phyloP scores from a whole-genome alignment of 2,113 vertebrate species.

The Daboia siamensis region DNA sequence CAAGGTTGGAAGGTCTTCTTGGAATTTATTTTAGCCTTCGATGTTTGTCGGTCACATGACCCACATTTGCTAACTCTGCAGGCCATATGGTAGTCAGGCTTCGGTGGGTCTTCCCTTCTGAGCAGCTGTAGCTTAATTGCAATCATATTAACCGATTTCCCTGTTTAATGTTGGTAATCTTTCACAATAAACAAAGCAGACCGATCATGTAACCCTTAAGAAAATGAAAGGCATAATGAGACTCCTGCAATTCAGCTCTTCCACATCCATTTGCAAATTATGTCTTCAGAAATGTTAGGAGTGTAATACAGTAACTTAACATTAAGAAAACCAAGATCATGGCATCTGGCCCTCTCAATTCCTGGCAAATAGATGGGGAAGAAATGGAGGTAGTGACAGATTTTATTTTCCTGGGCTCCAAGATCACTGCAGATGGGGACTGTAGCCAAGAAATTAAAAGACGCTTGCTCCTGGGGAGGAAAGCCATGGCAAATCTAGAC shows the following conservation, averaged over 20 bases:
- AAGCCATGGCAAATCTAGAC: too few relatives aligned
- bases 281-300: constrained; percentile 20
- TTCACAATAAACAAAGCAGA: constrained; percentile 45
- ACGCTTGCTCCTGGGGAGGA: too few relatives aligned
- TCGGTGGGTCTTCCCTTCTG: constrained; percentile 30
- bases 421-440: too few relatives aligned
- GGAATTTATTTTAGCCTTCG: constrained; percentile 60
- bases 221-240: background rate
- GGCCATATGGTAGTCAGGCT: constrained; percentile 33
- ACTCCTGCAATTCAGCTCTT: constrained; percentile 19
- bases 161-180: constrained; percentile 60
- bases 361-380: too few relatives aligned
- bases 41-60: constrained; percentile 52
- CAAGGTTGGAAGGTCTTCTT: constrained; percentile 59
- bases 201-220: constrained; percentile 40
- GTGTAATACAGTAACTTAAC: background rate
- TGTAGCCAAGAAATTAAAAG: too few relatives aligned
- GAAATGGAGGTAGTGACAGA: too few relatives aligned
- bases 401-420: too few relatives aligned
- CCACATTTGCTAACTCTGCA: constrained; percentile 47
- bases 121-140: constrained; percentile 48
- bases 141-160: constrained; percentile 61
- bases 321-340: too few relatives aligned
- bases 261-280: background rate
- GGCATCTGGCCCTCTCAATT: too few relatives aligned